These are phyloP conservation scores for Potorous gilbertii DNA, from an alignment of 2,797 vertebrate species.

Conservation along the genomic window DNA sequence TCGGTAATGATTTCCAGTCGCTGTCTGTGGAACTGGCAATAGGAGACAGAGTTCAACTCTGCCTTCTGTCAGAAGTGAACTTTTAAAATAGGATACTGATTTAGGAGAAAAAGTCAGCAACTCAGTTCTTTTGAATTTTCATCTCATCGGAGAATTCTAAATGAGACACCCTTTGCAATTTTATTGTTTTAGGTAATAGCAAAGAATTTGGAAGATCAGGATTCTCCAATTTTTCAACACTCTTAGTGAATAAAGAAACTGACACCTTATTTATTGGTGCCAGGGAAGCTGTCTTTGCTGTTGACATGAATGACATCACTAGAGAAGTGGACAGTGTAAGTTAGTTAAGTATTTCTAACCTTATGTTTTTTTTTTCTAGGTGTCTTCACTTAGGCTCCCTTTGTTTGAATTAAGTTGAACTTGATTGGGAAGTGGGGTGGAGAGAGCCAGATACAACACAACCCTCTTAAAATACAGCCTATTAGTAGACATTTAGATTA, in stretches of 20 bases:
- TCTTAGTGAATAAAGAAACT: constrained; percentile 85
- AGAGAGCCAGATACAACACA: neutral
- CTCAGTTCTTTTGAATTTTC: neutral
- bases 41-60: neutral
- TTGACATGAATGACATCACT: constrained; percentile 85
- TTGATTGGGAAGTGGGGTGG: neutral
- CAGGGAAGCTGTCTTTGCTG: constrained; percentile 86
- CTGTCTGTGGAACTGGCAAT: neutral
- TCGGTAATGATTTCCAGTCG: neutral
- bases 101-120: neutral
- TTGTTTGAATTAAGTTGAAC: neutral
- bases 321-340: constrained; percentile 82
- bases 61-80: neutral
- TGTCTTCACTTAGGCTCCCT: neutral
- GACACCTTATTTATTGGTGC: constrained; percentile 86
- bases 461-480: neutral
- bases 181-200: constrained; percentile 74
- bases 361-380: neutral
- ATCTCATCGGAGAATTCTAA: neutral
- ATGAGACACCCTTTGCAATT: neutral
- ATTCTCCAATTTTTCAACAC: constrained; percentile 85
- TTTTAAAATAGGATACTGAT: neutral
- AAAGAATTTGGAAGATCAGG: constrained; percentile 83
- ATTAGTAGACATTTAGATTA: neutral
- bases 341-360: neutral